Evolutionary conservation across 2,113 vertebrate genomes (phyloP), one percentile per base, ranked within the genome.

Genomic region (Egretta garzetta): DNA sequence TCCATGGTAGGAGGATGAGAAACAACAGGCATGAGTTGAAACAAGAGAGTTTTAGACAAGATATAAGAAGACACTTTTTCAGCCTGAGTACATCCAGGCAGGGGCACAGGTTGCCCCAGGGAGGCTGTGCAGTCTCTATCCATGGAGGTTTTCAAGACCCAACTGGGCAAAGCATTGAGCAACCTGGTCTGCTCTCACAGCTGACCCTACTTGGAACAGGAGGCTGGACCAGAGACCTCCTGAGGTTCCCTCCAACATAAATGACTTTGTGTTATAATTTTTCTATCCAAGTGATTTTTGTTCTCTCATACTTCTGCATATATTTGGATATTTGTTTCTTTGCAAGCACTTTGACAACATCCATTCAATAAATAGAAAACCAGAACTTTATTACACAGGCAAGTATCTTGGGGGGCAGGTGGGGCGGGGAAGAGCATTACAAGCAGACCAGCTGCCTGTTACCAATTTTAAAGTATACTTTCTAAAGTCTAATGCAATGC

Each of bases 1-100:
- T 77, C 53, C 14, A 1, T 0, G 0, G 5, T 70, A 49, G 59
- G 33, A 70, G 33, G 15, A 28, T 0, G 1, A 76, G 37, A 73
- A 23, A 55, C 28, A 74, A 17, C 1, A 23, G 58, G 8, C 35
- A 23, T 3, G 32, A 55, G 20, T 2, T 64, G 59, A 73, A 80
- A 73, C 12, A 60, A 47, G 6, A 11, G 15, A 80, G 4, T 8
- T 81, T 91, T 63, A 73, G 49, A 50, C 5, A 32, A 53, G 16
- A 50, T 17, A 16, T 2, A 75, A 24, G 3, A 22, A 81, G 43
- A 83, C 50, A 41, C 22, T 4, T 63, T 58, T 64, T 37, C 35
- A 90, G 30, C 24, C 55, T 37, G 22, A 47, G 11, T 58, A 50
- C 35, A 27, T 39, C 39, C 19, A 53, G 52, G 23, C 12, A 71